Evolutionary conservation across 1,140 invertebrate species (phyloP).

Genomic region (Radopholus similis): DNA sequence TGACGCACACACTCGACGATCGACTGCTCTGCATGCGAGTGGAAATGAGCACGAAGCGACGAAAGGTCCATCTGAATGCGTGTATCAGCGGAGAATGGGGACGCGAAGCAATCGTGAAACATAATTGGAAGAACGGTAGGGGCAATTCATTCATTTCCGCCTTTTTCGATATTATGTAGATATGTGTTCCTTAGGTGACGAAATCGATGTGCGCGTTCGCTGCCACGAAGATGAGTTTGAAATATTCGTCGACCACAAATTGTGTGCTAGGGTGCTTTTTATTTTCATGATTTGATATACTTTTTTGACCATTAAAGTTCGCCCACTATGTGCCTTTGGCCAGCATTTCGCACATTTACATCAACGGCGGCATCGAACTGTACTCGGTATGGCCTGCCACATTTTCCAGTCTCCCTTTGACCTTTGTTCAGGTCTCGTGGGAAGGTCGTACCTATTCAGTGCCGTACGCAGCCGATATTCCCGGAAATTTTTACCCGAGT

Average conservation of each 20-base stretch:
- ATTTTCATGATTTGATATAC: too few species aligned
- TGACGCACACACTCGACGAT: slow-evolving; percentile 49
- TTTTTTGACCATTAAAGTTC: too few species aligned
- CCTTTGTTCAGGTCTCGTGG: slow-evolving; percentile 24
- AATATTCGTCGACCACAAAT: slow-evolving; percentile 57
- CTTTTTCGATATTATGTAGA: slow-evolving; percentile 4
- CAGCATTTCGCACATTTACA: slow-evolving; percentile 53
- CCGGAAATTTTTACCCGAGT: slow-evolving; percentile 57
- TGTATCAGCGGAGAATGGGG: slow-evolving; percentile 60
- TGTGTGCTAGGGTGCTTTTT: too few species aligned
- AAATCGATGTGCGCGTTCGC: slow-evolving; percentile 56
- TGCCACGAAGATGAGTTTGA: slow-evolving; percentile 56
- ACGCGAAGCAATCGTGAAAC: slow-evolving; percentile 52
- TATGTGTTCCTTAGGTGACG: slow-evolving; percentile 47
- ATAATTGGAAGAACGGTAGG: slow-evolving; percentile 43
- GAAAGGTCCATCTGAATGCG: slow-evolving; percentile 54
- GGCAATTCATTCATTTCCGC: background rate
- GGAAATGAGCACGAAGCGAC: slow-evolving; percentile 39
- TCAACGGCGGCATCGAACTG: slow-evolving; percentile 56
- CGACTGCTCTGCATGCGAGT: slow-evolving; percentile 52
- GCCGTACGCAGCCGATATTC: slow-evolving; percentile 59
- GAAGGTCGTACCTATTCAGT: slow-evolving; percentile 32
- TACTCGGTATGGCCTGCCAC: slow-evolving; percentile 30
- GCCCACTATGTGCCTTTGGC: slow-evolving; percentile 54
- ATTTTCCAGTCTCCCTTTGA: slow-evolving; percentile 7